These are phyloP conservation scores for Alviniconcha strummeri DNA, from an alignment of 2,888 invertebrate genomes.

Conservation along the genomic window DNA sequence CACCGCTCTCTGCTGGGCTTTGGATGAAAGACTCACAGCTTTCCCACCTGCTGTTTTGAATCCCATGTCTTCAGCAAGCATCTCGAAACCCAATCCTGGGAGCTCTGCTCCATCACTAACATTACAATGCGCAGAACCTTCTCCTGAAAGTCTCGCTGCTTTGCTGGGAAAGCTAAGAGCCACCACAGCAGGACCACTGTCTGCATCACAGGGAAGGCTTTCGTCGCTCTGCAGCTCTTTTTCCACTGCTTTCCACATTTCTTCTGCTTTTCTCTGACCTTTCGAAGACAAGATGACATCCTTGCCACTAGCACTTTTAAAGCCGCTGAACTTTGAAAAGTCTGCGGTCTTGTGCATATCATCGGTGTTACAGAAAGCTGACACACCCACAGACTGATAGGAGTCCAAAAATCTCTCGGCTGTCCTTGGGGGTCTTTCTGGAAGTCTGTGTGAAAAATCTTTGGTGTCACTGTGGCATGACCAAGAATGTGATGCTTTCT, in stretches of 20 bases:
- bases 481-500: neutral
- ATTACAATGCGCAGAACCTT: too few relatives aligned
- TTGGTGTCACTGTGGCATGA: neutral
- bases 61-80: neutral
- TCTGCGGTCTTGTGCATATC: too few relatives aligned
- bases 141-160: too few relatives aligned
- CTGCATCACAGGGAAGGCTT: neutral
- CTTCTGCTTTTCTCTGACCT: slow-evolving; percentile 19
- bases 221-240: slow-evolving; percentile 1
- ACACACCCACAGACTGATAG: too few relatives aligned
- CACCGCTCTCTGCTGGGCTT: slow-evolving; percentile 12
- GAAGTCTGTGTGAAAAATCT: too few relatives aligned
- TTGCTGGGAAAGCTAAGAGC: too few relatives aligned
- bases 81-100: too few relatives aligned
- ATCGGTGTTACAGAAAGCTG: too few relatives aligned
- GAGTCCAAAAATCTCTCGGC: too few relatives aligned
- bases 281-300: slow-evolving; percentile 7
- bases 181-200: too few relatives aligned
- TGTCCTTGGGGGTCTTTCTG: too few relatives aligned
- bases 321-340: neutral
- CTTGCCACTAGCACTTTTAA: slow-evolving; percentile 26
- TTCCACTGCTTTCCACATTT: slow-evolving; percentile 27
- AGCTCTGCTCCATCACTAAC: too few relatives aligned
- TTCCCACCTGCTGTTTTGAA: slow-evolving; percentile 29
- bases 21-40: neutral